phyloP scores from a whole-genome alignment of 2,888 invertebrate species.

The Terebella lapidaria region DNA sequence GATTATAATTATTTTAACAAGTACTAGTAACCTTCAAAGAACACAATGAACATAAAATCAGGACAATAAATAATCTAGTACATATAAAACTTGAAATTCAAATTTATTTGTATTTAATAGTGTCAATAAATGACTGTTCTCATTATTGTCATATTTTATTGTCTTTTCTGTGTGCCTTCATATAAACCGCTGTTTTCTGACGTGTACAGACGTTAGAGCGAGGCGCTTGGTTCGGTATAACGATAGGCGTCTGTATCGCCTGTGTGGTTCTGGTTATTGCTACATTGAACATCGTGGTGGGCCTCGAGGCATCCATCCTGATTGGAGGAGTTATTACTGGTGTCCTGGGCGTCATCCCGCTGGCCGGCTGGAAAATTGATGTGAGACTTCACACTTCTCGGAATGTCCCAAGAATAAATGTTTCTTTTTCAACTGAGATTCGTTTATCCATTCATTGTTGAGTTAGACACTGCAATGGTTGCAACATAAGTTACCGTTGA shows the following conservation, averaged over 20 bases:
- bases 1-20: too few relatives aligned
- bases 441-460: too few relatives aligned
- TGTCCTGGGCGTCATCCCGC: conserved; percentile 40
- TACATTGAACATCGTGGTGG: conserved; percentile 24
- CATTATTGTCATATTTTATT: neutral
- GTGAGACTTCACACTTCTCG: conserved; percentile 33
- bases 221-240: conserved; percentile 21
- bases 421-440: neutral
- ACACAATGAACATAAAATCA: neutral
- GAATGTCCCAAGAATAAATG: too few relatives aligned
- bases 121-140: neutral
- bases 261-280: conserved; percentile 23
- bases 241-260: conserved; percentile 24
- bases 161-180: too few relatives aligned
- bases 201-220: neutral
- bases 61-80: too few relatives aligned
- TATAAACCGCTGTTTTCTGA: too few relatives aligned
- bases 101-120: too few relatives aligned
- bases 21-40: too few relatives aligned
- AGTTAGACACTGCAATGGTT: too few relatives aligned
- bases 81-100: too few relatives aligned
- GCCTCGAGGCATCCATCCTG: conserved; percentile 19
- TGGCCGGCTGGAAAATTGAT: conserved; percentile 46
- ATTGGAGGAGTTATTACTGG: conserved; percentile 30
- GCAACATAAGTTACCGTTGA: too few relatives aligned